Conservation (phyloP, 2,888 invertebrate genomes). For the Ormyrus thymus region DNA sequence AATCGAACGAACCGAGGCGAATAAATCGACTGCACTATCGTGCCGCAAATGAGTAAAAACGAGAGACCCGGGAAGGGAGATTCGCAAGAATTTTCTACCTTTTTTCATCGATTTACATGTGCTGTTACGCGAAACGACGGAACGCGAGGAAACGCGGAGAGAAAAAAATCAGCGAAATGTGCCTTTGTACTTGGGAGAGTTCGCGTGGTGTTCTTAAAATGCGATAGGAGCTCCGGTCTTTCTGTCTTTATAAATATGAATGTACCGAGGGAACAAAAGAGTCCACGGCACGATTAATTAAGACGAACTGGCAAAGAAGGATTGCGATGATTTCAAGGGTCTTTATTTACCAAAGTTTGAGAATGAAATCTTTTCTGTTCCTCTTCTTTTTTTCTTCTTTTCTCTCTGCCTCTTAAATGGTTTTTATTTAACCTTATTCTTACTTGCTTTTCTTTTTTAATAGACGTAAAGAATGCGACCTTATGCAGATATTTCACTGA, state of each 20-base stretch:
- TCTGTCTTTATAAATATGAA: conserved; percentile 50
- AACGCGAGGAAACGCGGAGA: neutral
- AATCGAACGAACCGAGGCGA: conserved; percentile 57
- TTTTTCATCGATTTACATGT: neutral
- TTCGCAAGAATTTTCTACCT: conserved; percentile 5
- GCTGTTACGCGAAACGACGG: neutral
- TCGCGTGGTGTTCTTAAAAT: conserved; percentile 40
- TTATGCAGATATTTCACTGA: conserved; percentile 4
- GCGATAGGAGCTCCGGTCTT: neutral
- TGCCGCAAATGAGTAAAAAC: conserved; percentile 2
- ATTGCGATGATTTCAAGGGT: conserved; percentile 37
- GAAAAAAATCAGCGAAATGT: conserved; percentile 35
- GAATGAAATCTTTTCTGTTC: conserved; percentile 3
- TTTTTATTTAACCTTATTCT: conserved; percentile 47
- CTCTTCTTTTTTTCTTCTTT: conserved; percentile 7
- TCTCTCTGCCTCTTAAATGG: conserved; percentile 12
- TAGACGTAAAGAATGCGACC: neutral
- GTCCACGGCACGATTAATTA: conserved; percentile 53
- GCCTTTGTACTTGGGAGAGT: conserved; percentile 26
- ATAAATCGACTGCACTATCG: conserved; percentile 13
- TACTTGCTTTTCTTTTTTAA: conserved; percentile 21
- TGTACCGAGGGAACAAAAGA: conserved; percentile 52
- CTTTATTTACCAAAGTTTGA: conserved; percentile 50
- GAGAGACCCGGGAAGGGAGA: neutral
- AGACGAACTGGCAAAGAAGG: conserved; percentile 27